Conservation (phyloP, 37 sponge, comb jelly and placozoan genomes). For the Amphimedon queenslandica region DNA sequence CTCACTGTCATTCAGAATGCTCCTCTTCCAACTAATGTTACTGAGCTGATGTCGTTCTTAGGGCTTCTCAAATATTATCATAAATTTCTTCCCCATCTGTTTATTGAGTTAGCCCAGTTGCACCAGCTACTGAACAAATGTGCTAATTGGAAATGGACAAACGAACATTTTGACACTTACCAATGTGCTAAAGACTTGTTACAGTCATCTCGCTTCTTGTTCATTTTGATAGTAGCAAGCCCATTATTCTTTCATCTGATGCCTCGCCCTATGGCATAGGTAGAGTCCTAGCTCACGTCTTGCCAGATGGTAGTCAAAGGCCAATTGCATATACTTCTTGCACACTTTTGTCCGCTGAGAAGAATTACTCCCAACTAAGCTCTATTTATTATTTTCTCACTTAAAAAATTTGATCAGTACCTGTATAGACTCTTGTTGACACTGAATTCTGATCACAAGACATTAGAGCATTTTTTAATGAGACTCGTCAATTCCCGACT, state of each 20-base stretch:
- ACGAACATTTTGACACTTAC: not conserved
- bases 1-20: not conserved
- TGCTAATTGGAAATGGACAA: not conserved
- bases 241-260: constrained; percentile 4
- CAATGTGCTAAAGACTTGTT: constrained; percentile 1
- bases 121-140: not conserved
- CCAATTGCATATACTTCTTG: not conserved
- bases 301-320: not conserved
- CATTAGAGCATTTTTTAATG: no score
- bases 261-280: constrained; percentile 11
- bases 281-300: not conserved
- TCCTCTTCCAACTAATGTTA: not conserved
- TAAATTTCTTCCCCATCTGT: not conserved
- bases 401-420: no score
- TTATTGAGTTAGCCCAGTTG: not conserved
- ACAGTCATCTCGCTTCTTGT: not conserved
- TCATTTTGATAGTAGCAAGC: not conserved
- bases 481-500: no score
- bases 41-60: not conserved
- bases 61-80: not conserved
- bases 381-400: no score
- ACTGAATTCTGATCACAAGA: no score
- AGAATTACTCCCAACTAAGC: no score
- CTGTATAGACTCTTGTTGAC: no score
- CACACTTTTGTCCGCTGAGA: no score